Evolutionary conservation across 2,113 vertebrate genomes (phyloP).

Genomic region (Anguilla japonica): DNA sequence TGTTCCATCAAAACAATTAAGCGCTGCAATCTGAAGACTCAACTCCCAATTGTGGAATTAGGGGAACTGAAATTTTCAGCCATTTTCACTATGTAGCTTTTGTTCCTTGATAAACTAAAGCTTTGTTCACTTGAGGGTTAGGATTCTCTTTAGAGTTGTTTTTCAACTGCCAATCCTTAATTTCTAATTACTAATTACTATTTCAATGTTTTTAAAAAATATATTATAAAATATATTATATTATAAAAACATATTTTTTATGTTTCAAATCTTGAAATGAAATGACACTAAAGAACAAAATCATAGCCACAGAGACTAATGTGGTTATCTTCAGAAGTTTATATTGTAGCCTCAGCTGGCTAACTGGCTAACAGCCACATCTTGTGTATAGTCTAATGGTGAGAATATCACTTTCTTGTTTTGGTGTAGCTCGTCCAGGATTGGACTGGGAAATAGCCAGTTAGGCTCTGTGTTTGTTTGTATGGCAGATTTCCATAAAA

Average conservation of each 20-base stretch:
- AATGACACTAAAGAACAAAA: conserved; percentile 27
- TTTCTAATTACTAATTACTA: not conserved
- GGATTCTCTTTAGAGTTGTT: too few relatives aligned
- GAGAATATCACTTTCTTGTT: too few relatives aligned
- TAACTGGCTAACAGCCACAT: too few relatives aligned
- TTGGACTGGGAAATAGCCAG: too few relatives aligned
- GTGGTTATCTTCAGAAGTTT: not conserved
- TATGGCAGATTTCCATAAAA: too few relatives aligned
- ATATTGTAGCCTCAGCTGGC: too few relatives aligned
- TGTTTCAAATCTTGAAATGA: not conserved
- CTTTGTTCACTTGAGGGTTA: not conserved
- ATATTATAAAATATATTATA: too few relatives aligned
- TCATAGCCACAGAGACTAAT: not conserved
- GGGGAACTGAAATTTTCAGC: not conserved
- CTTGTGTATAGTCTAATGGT: too few relatives aligned
- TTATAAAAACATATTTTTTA: too few relatives aligned
- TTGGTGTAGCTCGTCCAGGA: too few relatives aligned
- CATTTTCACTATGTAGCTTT: not conserved
- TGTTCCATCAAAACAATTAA: not conserved
- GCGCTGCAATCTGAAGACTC: not conserved
- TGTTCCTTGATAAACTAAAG: not conserved
- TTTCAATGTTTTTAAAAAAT: not conserved
- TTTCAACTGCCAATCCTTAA: too few relatives aligned
- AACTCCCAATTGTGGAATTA: not conserved
- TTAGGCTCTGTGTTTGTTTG: too few relatives aligned